A percentile compares a stretch with the other conserved stretches of the same genome.
These are phyloP conservation scores for Elanoides forficatus DNA, from an alignment of 2,113 vertebrate genomes.

Conservation along the genomic window DNA sequence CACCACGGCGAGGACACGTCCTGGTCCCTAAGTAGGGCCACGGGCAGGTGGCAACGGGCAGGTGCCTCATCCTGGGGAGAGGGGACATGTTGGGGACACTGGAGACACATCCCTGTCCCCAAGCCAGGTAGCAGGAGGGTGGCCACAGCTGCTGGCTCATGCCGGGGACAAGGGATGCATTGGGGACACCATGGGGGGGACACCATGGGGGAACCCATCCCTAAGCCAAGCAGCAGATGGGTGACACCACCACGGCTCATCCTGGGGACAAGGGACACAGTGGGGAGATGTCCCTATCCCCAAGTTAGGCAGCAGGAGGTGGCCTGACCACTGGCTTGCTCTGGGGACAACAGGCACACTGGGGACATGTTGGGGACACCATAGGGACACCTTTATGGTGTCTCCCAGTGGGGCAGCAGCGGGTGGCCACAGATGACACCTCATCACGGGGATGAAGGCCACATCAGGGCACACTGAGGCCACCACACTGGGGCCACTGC, in stretches of 20 bases:
- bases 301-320: not conserved
- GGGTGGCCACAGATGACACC: not conserved
- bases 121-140: not conserved
- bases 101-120: not conserved
- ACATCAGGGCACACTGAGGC: not conserved
- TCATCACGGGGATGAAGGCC: not conserved
- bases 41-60: too few relatives aligned
- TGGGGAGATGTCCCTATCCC: not conserved
- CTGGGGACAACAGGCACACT: not conserved
- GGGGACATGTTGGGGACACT: not conserved
- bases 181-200: not conserved
- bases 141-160: not conserved
- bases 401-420: not conserved
- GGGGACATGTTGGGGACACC: not conserved
- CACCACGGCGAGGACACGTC: not conserved
- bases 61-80: not conserved
- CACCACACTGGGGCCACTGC: not conserved
- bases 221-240: not conserved
- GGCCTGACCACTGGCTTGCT: not conserved
- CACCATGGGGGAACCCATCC: not conserved
- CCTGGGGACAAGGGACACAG: not conserved
- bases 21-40: not conserved
- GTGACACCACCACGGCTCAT: not conserved
- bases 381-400: fast-evolving
- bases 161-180: not conserved